Percentiles rank a stretch among this genome's conserved stretches.
Evolutionary conservation across 2,888 invertebrate species (phyloP).

Genomic region (Luperina testacea): DNA sequence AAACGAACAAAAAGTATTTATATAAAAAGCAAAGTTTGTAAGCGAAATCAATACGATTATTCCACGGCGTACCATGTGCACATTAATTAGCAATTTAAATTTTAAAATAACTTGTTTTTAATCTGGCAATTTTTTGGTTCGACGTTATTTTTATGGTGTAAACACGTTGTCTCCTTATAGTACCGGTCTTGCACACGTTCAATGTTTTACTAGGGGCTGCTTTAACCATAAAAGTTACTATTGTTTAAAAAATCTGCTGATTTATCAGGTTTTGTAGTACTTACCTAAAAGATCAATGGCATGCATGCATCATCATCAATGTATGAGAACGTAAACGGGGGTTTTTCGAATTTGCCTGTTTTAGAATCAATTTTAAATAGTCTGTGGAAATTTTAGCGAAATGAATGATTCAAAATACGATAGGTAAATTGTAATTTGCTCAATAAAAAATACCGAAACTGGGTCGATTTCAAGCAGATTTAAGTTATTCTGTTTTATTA

Average conservation of each 20-base stretch:
- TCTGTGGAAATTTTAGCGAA: background rate
- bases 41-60: constrained; percentile 21
- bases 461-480: background rate
- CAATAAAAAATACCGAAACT: background rate
- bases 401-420: background rate
- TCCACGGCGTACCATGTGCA: constrained; percentile 6
- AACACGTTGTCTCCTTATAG: constrained; percentile 7
- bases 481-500: background rate
- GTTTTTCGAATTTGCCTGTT: background rate
- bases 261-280: background rate
- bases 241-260: constrained; percentile 10
- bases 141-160: constrained; percentile 22
- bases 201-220: constrained; percentile 19
- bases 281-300: background rate
- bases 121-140: constrained; percentile 12
- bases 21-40: constrained; percentile 9
- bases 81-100: constrained; percentile 22
- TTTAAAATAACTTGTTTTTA: constrained; percentile 39
- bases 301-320: no score
- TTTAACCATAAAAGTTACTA: constrained; percentile 29
- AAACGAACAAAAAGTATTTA: constrained; percentile 24
- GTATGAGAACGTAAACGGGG: background rate
- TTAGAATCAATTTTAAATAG: background rate
- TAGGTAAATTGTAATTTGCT: background rate
- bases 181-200: constrained; percentile 10